Conservation (phyloP, 1,140 invertebrate genomes). For the Drosophila parabipectinata region DNA sequence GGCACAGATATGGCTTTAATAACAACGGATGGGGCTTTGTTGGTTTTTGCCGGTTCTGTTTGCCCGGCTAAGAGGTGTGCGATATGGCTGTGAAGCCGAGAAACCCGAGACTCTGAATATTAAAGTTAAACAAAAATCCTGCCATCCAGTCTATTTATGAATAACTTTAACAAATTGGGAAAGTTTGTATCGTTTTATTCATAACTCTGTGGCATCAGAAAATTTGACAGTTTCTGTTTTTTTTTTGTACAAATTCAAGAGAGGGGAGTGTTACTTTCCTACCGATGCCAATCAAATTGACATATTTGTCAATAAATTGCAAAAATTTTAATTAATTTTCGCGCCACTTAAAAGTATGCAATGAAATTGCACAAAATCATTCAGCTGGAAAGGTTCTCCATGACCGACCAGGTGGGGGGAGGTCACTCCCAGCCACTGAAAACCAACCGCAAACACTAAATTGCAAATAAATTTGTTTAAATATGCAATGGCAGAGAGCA, state of each 20-base stretch:
- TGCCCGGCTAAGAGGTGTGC: conserved; percentile 36
- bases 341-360: conserved; percentile 70
- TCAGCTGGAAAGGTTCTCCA: background rate
- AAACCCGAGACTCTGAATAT: conserved; percentile 4
- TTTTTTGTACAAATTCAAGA: conserved; percentile 2
- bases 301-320: conserved; percentile 72
- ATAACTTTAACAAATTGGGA: background rate
- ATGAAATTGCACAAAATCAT: conserved; percentile 42
- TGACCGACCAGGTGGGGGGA: background rate
- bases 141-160: background rate
- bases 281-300: conserved; percentile 52
- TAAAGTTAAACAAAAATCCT: conserved; percentile 14
- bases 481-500: conserved; percentile 63
- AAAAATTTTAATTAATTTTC: conserved; percentile 80
- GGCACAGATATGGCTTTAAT: conserved; percentile 76
- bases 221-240: background rate
- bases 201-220: background rate
- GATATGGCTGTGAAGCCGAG: conserved; percentile 25
- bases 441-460: conserved; percentile 76
- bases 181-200: background rate
- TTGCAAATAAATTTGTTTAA: conserved; percentile 82
- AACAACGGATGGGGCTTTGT: conserved; percentile 61
- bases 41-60: conserved; percentile 66
- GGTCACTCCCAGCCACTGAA: conserved; percentile 29
- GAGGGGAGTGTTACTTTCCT: background rate